Evolutionary conservation across 2,113 vertebrate genomes (phyloP), one percentile per base, ranked within the genome.

Genomic region (Pelmatolapia mariae): DNA sequence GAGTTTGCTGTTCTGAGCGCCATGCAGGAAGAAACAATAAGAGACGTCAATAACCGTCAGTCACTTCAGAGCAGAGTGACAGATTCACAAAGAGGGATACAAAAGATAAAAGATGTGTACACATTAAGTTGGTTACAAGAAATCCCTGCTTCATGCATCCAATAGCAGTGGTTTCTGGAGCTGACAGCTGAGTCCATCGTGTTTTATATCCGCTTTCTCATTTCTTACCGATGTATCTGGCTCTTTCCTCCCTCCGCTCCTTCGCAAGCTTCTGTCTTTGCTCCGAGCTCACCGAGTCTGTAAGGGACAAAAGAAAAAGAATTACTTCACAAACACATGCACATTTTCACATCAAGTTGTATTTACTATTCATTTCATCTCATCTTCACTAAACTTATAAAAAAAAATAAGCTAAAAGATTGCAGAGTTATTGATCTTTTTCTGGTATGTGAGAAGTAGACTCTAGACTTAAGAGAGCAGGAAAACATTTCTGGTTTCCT

Each of bases 191-290:
- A 31, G 45, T 31, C 45, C 26, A 50, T n/a, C 45, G 7, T 13
- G 45, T 33, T 52, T 78, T 19, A n/a, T 78, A 78, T 78, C 0
- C 0, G 15, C 45, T 50, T 50, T 1, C 0, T 50, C 26, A 50
- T 33, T 78, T 13, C 97, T 97, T 86, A 99, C 98, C 98, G 80
- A 99, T 97, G 89, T 99, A 98, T 89, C 97, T 98, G 94, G 98
- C 98, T 36, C 98, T 91, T 53, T 99, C 98, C 93, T 99, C 98
- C 4, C 98, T 94, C 24, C 98, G 96, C 93, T 99, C 97, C 93
- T 97, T 98, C 1, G 98, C 98, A 38, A 97, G 97, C 84, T 97
- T 98, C 95, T 98, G 98, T 86, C 97, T 96, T 9, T 98, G 98
- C 91, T 97, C 98, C n/a, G 98, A 97, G 93, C 97, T 99, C 95